Evolutionary conservation across 2,113 vertebrate species (phyloP), one percentile per base, ranked within the genome.

Genomic region (Pomatostomus ruficeps): DNA sequence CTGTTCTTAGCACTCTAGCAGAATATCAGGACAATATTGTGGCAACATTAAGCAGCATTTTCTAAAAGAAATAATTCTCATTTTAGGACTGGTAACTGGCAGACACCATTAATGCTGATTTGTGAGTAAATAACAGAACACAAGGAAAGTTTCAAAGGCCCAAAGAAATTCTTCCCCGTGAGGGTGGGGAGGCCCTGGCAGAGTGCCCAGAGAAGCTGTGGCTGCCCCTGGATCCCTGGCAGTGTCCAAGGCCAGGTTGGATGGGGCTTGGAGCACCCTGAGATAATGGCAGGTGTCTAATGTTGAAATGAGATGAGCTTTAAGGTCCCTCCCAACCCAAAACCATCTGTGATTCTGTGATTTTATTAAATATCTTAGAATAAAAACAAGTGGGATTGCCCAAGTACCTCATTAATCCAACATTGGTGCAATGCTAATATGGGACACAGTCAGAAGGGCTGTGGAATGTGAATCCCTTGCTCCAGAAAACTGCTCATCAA

Each of bases 401-500:
- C 43, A 70, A 58, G 52, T 59, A 19, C 75, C 29, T 91, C 7
- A 1, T 78, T 52, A 85, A 55, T 46, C 35, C 29, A 29, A 10
- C 26, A 31, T 6, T 85, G 78, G 48, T 90, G 71, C 33, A 21
- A 5, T 45, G 42, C 33, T 77, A 49, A 71, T n/a, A 51, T 11
- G 14, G 42, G 46, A n/a, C 16, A 54, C 33, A 62, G 35, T 25
- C 18, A 74, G 19, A 78, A 71, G 36, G 59, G 26, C 26, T 1
- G 0, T 26, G 55, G 65, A 63, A 79, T 61, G 31, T 62, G 78
- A 68, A 14, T 52, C 71, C 62, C n/a, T 88, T 19, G 48, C 62
- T 85, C 43, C 92, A 75, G 78, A 61, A 82, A 94, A 42, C 54
- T 73, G 28, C 36, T 79, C n/a, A 52, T 85, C 87, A 89, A 67